Conservation (phyloP, 2,888 invertebrate species). For the Eupithecia abbreviata region DNA sequence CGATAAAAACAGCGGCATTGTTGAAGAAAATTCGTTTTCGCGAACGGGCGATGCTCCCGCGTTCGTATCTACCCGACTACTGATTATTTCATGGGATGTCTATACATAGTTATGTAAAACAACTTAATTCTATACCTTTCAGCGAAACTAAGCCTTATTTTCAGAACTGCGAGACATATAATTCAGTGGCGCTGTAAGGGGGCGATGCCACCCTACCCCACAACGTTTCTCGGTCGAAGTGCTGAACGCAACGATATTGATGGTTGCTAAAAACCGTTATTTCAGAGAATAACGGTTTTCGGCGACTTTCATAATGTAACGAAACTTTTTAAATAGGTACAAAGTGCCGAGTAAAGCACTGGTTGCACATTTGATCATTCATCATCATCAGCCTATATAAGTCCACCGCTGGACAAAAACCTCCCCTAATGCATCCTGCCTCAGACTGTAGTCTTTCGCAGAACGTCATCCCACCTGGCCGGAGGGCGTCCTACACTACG, state of each 20-base stretch:
- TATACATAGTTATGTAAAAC: conserved; percentile 68
- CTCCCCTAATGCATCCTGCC: too few relatives aligned
- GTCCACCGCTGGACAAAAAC: too few relatives aligned
- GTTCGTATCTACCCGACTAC: conserved; percentile 50
- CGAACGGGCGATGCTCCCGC: conserved; percentile 36
- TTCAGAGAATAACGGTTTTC: not conserved
- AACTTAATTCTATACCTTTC: conserved; percentile 54
- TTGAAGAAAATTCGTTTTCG: conserved; percentile 28
- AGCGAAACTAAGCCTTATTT: conserved; percentile 43
- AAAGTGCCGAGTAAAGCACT: too few relatives aligned
- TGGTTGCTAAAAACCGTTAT: too few relatives aligned
- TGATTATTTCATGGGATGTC: conserved; percentile 75
- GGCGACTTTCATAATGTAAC: not conserved
- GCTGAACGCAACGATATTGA: conserved; percentile 12
- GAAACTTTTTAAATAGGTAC: not conserved
- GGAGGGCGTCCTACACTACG: too few relatives aligned
- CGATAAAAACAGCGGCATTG: conserved; percentile 40
- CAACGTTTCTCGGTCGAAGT: conserved; percentile 46
- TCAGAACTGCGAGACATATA: conserved; percentile 28
- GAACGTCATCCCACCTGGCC: too few relatives aligned
- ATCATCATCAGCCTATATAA: too few relatives aligned
- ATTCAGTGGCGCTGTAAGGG: conserved; percentile 41
- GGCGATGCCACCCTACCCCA: conserved; percentile 58
- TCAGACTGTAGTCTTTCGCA: too few relatives aligned
- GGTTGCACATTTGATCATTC: too few relatives aligned